phyloP scores from a whole-genome alignment of 2,113 vertebrate genomes.

The Lepidothrix coronata region DNA sequence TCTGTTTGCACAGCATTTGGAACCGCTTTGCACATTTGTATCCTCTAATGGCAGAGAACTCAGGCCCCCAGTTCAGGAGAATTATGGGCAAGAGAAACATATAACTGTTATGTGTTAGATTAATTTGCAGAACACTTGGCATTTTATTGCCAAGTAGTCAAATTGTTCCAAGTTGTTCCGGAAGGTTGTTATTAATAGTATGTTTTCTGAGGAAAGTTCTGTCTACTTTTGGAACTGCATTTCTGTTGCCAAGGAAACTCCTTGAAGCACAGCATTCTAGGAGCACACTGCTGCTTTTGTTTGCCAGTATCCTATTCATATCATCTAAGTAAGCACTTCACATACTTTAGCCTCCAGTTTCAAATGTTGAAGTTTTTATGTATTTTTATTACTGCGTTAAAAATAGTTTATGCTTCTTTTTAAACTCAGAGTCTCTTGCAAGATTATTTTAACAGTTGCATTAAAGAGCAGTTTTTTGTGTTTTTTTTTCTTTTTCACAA shows the following conservation, averaged over 20 bases:
- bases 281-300: constrained; percentile 87
- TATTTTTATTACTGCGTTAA: constrained; percentile 61
- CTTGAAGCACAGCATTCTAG: constrained; percentile 82
- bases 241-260: constrained; percentile 86
- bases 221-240: constrained; percentile 88
- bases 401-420: constrained; percentile 43
- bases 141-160: constrained; percentile 85
- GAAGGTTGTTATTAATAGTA: constrained; percentile 90
- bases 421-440: neutral
- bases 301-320: constrained; percentile 81
- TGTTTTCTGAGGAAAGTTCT: constrained; percentile 86
- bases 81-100: constrained; percentile 72
- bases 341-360: constrained; percentile 70
- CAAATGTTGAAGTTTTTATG: constrained; percentile 66
- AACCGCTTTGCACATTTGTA: constrained; percentile 67
- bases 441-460: constrained; percentile 60
- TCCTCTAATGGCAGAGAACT: constrained; percentile 56
- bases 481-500: neutral
- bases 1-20: constrained; percentile 63
- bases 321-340: constrained; percentile 79
- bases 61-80: constrained; percentile 58
- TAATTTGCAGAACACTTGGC: constrained; percentile 87
- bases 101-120: constrained; percentile 79
- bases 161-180: constrained; percentile 89
- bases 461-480: neutral